Percentiles rank a stretch among this genome's conserved stretches.
Evolutionary conservation across 2,113 vertebrate species (phyloP).

Genomic region (Chroicocephalus ridibundus): DNA sequence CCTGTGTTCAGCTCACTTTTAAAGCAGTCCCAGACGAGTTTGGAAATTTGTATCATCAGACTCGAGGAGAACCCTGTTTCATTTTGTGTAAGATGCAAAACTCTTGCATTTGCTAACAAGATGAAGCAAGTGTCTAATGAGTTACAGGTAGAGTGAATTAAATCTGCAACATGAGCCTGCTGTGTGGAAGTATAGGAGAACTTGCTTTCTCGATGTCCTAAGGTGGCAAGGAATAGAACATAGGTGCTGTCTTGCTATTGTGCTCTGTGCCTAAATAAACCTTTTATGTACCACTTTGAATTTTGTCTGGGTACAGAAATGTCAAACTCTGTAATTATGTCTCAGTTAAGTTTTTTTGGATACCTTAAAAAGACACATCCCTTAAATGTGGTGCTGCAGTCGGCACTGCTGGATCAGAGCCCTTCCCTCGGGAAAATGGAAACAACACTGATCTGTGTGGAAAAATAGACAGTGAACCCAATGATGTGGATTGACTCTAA

Average conservation of each 20-base stretch:
- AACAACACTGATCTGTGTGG: not conserved
- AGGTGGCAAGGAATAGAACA: not conserved
- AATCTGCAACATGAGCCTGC: not conserved
- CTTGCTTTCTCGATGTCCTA: not conserved
- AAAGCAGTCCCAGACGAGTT: not conserved
- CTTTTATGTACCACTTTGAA: not conserved
- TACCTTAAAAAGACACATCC: not conserved
- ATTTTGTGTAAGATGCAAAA: not conserved
- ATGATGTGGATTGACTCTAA: not conserved
- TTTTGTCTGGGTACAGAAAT: not conserved
- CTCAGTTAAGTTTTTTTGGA: not conserved
- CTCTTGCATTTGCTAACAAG: not conserved
- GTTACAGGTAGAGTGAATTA: not conserved
- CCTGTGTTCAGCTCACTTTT: not conserved
- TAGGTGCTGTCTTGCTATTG: not conserved
- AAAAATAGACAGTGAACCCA: not conserved
- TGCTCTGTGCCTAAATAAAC: not conserved
- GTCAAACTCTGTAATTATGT: not conserved
- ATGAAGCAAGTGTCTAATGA: not conserved
- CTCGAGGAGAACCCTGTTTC: not conserved
- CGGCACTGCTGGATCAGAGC: conserved; percentile 58
- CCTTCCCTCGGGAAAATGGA: conserved; percentile 18
- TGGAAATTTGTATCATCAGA: not conserved
- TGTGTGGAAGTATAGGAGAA: not conserved
- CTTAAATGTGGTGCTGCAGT: not conserved